Conservation (phyloP, 2,888 invertebrate species). For the Lithophane ornitopus region DNA sequence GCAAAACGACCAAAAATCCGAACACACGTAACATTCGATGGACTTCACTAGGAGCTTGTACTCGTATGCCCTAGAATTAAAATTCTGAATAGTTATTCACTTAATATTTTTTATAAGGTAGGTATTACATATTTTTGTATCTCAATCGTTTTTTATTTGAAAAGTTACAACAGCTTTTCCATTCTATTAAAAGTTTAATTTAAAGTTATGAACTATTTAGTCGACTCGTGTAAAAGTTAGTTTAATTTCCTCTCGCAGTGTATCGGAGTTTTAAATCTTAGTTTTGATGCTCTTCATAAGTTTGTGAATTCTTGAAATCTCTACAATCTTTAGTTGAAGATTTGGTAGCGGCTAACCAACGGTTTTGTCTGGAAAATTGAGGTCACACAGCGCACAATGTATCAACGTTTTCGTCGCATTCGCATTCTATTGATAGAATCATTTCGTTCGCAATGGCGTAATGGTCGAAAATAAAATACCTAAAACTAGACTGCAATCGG, state of each 20-base stretch:
- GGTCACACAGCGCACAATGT: constrained; percentile 63
- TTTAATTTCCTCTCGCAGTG: constrained; percentile 64
- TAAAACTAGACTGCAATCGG: constrained; percentile 84
- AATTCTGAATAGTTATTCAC: background rate
- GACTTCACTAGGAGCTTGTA: constrained; percentile 36
- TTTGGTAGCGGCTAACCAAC: constrained; percentile 41
- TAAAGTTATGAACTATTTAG: constrained; percentile 50
- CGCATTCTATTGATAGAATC: constrained; percentile 83
- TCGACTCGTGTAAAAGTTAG: constrained; percentile 46
- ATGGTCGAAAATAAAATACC: constrained; percentile 85
- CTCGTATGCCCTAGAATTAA: constrained; percentile 5
- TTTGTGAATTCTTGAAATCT: constrained; percentile 52
- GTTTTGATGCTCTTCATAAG: constrained; percentile 54
- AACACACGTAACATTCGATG: constrained; percentile 57
- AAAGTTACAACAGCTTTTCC: constrained; percentile 25
- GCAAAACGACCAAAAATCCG: constrained; percentile 61
- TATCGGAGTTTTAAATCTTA: constrained; percentile 51
- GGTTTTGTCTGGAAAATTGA: constrained; percentile 57
- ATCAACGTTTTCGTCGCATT: constrained; percentile 70
- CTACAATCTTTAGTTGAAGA: constrained; percentile 37
- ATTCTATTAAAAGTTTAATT: constrained; percentile 58
- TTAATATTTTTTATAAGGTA: background rate
- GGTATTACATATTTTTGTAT: background rate
- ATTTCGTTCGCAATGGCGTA: constrained; percentile 82
- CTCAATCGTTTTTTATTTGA: constrained; percentile 6